A percentile compares a stretch with the other conserved stretches of the same genome.
Conservation (phyloP, 2,797 vertebrate species). For the Scyliorhinus canicula region DNA sequence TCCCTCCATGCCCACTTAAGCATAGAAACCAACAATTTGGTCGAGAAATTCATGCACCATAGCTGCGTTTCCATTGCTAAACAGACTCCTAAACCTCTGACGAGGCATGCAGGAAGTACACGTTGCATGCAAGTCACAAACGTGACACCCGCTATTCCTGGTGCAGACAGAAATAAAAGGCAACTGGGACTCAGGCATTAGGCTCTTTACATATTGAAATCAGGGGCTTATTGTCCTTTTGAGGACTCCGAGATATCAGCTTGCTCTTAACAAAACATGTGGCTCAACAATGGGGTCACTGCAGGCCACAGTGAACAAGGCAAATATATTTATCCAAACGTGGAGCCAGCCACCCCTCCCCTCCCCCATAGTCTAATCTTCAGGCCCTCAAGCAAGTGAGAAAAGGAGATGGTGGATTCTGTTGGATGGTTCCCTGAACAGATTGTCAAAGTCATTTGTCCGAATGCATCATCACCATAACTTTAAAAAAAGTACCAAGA, state of each 20-base stretch:
- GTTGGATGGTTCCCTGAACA: no score
- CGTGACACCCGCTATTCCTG: background rate
- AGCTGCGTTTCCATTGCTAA: background rate
- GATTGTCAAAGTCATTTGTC: no score
- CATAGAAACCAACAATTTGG: background rate
- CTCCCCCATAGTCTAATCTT: background rate
- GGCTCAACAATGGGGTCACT: background rate
- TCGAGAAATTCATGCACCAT: background rate
- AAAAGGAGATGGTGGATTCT: no score
- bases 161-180: background rate
- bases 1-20: background rate
- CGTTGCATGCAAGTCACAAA: background rate
- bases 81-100: background rate
- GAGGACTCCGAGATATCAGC: background rate
- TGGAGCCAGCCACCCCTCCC: background rate
- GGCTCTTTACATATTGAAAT: background rate
- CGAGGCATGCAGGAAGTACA: background rate
- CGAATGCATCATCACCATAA: no score
- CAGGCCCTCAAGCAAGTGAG: no score
- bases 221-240: background rate
- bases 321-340: background rate
- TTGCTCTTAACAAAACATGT: background rate
- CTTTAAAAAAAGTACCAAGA: no score
- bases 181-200: background rate
- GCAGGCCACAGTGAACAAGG: background rate